phyloP scores from a whole-genome alignment of 2,888 invertebrate species.

The Eilema depressum region DNA sequence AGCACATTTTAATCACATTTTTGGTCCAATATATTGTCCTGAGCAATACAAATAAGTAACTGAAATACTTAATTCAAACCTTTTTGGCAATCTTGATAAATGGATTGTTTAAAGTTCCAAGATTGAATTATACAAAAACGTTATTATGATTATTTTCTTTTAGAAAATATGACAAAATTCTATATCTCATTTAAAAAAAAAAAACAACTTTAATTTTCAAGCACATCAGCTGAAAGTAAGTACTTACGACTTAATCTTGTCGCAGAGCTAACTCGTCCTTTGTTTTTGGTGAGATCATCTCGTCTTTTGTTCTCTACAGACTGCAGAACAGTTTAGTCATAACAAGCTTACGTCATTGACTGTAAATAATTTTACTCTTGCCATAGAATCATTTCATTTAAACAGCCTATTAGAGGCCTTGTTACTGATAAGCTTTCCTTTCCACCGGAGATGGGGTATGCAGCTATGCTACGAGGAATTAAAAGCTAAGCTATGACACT shows the following conservation, averaged over 20 bases:
- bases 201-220: constrained; percentile 2
- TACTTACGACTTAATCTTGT: neutral
- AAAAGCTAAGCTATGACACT: too few relatives aligned
- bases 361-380: neutral
- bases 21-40: too few relatives aligned
- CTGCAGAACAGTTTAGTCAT: neutral
- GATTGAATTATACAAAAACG: neutral
- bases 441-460: too few relatives aligned
- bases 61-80: too few relatives aligned
- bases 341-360: constrained; percentile 2
- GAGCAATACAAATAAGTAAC: too few relatives aligned
- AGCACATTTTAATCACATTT: too few relatives aligned
- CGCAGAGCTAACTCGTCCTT: neutral
- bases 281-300: neutral
- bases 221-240: neutral
- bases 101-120: too few relatives aligned
- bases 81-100: too few relatives aligned
- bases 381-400: neutral
- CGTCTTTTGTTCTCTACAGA: neutral
- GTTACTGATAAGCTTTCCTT: too few relatives aligned
- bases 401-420: neutral
- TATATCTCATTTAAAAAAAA: neutral
- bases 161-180: neutral
- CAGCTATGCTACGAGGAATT: too few relatives aligned
- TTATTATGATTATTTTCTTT: neutral